Percentiles rank a stretch among this genome's conserved stretches.
Evolutionary conservation across 2,888 invertebrate species (phyloP).

Genomic region (Sarcophaga rosellei): DNA sequence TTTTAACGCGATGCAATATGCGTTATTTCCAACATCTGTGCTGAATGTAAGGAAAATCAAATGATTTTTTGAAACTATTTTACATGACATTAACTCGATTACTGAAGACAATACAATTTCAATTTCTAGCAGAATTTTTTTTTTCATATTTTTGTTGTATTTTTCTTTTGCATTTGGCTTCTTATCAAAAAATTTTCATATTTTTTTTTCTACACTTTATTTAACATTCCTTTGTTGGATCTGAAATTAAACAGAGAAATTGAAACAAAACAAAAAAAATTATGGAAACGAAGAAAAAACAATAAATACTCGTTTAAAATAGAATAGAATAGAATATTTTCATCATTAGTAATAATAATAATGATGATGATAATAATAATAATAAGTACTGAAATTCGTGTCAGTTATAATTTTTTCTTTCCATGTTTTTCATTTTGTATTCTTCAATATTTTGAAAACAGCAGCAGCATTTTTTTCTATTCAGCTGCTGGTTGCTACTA

Average conservation of each 20-base stretch:
- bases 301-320: background rate
- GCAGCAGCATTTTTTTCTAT: conserved; percentile 10
- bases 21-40: conserved; percentile 43
- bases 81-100: conserved; percentile 27
- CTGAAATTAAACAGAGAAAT: conserved; percentile 9
- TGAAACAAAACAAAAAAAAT: conserved; percentile 14
- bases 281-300: conserved; percentile 16
- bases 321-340: conserved; percentile 57
- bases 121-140: conserved; percentile 25
- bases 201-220: conserved; percentile 28
- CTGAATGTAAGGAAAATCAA: background rate
- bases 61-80: background rate
- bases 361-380: background rate
- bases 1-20: background rate
- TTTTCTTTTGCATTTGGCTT: conserved; percentile 19
- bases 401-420: conserved; percentile 42
- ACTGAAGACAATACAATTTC: conserved; percentile 33
- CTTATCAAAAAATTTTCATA: conserved; percentile 25
- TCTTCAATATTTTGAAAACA: conserved; percentile 9
- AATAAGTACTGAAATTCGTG: conserved; percentile 49
- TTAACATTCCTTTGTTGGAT: conserved; percentile 54
- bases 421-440: background rate
- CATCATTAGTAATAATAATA: conserved; percentile 55
- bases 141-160: conserved; percentile 21
- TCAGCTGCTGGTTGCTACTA: background rate